phyloP scores from a whole-genome alignment of 2,797 vertebrate genomes.

The Cirrhinus molitorella region DNA sequence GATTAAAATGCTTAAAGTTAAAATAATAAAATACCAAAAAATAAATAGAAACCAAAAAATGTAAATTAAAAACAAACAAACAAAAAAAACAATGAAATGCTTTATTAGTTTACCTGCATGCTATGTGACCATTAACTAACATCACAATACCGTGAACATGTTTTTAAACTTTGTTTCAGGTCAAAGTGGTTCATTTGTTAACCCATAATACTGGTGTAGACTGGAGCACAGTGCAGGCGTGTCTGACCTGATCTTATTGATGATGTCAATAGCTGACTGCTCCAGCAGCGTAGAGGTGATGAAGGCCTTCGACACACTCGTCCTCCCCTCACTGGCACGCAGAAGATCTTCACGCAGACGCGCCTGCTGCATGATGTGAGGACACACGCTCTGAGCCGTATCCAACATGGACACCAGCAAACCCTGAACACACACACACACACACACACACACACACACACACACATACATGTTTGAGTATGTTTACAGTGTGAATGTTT shows the following conservation, averaged over 20 bases:
- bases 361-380: slow-evolving; percentile 89
- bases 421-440: slow-evolving; percentile 69
- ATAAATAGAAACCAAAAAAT: no score
- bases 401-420: slow-evolving; percentile 93
- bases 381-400: slow-evolving; percentile 89
- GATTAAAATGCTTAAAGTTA: no score
- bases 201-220: not conserved
- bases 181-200: not conserved
- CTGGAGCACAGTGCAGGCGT: not conserved
- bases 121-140: not conserved
- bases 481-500: not conserved
- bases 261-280: slow-evolving; percentile 93
- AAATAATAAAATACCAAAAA: no score
- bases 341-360: slow-evolving; percentile 86
- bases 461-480: not conserved
- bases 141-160: not conserved
- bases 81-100: not conserved
- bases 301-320: slow-evolving; percentile 87
- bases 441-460: slow-evolving; percentile 9
- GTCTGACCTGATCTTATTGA: slow-evolving; percentile 94
- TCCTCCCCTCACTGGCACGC: slow-evolving; percentile 82
- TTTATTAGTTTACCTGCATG: not conserved
- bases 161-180: no score
- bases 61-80: no score
- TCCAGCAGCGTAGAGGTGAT: slow-evolving; percentile 91